A percentile compares a stretch with the other conserved stretches of the same genome.
phyloP scores from a whole-genome alignment of 2,888 invertebrate genomes.

The Drosophila helvetica region DNA sequence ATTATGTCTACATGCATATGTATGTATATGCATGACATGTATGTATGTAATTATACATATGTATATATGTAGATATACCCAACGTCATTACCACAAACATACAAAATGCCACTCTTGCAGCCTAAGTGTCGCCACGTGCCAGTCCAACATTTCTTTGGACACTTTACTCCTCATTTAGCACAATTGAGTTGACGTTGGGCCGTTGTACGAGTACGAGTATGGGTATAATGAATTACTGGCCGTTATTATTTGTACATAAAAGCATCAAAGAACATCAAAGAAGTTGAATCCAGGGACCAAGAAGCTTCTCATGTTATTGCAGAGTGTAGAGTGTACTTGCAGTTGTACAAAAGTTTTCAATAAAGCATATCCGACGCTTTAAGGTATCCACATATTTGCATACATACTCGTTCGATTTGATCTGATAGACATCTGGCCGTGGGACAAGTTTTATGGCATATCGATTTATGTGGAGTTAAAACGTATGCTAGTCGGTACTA shows the following conservation, averaged over 20 bases:
- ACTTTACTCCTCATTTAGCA: constrained; percentile 25
- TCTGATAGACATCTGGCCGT: no score
- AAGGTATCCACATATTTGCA: neutral
- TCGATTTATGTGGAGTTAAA: no score
- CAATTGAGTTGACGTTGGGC: constrained; percentile 18
- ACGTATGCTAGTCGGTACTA: no score
- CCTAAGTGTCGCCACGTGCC: constrained; percentile 66
- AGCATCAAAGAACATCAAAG: constrained; percentile 47
- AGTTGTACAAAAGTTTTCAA: neutral
- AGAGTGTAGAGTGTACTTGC: neutral
- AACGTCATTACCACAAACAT: constrained; percentile 53
- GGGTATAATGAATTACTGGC: constrained; percentile 22
- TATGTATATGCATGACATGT: no score
- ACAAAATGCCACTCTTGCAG: constrained; percentile 57
- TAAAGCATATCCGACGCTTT: neutral
- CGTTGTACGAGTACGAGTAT: neutral
- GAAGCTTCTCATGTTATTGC: neutral
- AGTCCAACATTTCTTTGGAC: constrained; percentile 35
- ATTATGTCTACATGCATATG: no score
- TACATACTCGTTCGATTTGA: neutral
- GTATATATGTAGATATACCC: constrained; percentile 10
- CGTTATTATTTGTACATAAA: constrained; percentile 22
- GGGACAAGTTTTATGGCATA: no score
- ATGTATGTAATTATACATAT: neutral
- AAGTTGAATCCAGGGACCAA: neutral